phyloP scores from a whole-genome alignment of 2,113 vertebrate genomes.

The Verasper variegatus region DNA sequence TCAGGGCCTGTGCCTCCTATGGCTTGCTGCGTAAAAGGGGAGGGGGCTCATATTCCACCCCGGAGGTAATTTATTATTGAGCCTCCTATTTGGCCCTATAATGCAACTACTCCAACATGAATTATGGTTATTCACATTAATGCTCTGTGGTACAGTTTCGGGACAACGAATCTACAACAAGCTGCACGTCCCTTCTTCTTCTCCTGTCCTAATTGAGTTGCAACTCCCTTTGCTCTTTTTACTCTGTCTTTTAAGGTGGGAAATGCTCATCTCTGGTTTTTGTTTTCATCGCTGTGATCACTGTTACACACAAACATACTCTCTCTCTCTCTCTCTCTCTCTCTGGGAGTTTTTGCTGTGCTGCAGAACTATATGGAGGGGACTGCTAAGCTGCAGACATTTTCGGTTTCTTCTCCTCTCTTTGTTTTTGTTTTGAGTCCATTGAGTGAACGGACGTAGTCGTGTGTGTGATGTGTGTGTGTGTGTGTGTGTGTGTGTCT shows the following conservation, averaged over 20 bases:
- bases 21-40: too few relatives aligned
- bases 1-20: too few relatives aligned
- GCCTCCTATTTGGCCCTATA: background rate
- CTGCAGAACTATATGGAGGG: too few relatives aligned
- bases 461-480: too few relatives aligned
- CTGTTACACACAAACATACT: background rate
- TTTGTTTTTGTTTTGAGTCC: conserved; percentile 3
- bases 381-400: too few relatives aligned
- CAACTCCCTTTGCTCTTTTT: conserved; percentile 31
- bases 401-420: too few relatives aligned
- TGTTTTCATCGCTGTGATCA: conserved; percentile 42
- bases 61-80: background rate
- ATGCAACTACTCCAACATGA: background rate
- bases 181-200: conserved; percentile 28
- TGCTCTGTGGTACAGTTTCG: background rate
- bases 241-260: conserved; percentile 10
- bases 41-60: background rate
- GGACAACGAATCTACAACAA: conserved; percentile 13
- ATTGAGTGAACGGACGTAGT: background rate
- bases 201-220: conserved; percentile 9
- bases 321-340: background rate
- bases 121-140: background rate
- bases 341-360: background rate
- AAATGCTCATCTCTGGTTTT: conserved; percentile 11
- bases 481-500: conserved; percentile 18